These are phyloP conservation scores for Deilephila elpenor DNA, from an alignment of 2,888 invertebrate species.

Conservation along the genomic window DNA sequence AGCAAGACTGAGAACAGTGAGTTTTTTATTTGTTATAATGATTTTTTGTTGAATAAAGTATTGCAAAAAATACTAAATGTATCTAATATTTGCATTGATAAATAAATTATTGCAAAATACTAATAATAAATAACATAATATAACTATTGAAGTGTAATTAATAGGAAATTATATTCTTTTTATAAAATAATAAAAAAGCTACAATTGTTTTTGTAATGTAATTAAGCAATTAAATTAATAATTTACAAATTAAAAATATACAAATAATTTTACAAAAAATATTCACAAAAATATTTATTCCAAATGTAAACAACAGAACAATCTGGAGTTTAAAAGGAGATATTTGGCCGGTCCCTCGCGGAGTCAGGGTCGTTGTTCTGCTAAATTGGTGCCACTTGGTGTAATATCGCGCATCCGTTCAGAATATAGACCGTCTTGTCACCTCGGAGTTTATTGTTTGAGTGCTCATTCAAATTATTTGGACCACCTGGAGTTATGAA, in stretches of 20 bases:
- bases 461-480: neutral
- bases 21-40: slow-evolving; percentile 39
- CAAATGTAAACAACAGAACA: neutral
- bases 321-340: neutral
- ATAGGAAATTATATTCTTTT: too few species aligned
- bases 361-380: slow-evolving; percentile 12
- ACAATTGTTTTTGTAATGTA: too few species aligned
- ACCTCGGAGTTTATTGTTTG: slow-evolving; percentile 9
- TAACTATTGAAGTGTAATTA: too few species aligned
- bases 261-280: neutral
- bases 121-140: too few species aligned
- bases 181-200: too few species aligned
- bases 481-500: neutral
- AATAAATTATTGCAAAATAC: too few species aligned
- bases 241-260: too few species aligned
- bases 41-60: too few species aligned
- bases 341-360: neutral
- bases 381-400: slow-evolving; percentile 19
- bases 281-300: neutral
- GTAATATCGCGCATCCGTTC: slow-evolving; percentile 22
- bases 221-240: too few species aligned
- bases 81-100: too few species aligned
- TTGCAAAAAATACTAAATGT: too few species aligned
- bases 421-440: neutral
- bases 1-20: slow-evolving; percentile 62